Base-by-base conservation (phyloP, 2,797 vertebrate species). In the Apogon hyalosoma region DNA sequence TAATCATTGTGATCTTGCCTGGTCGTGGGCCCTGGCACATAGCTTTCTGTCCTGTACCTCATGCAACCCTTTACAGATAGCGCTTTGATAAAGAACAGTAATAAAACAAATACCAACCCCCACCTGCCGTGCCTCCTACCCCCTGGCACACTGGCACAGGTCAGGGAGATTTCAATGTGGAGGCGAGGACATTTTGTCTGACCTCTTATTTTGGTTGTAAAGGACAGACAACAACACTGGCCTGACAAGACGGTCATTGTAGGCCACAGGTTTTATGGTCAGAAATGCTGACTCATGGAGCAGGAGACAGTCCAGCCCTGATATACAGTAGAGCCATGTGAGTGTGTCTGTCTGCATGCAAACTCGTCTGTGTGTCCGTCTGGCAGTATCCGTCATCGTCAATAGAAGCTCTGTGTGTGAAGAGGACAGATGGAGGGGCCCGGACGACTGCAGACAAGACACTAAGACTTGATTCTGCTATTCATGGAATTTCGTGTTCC, bases 201-300 rank as follows among this genome's bases (percentile, higher is more conserved):
- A 69, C 53, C 51, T 40, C 19, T 14, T 41, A 43, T 39, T 67
- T 48, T 46, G 64, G 42, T 58, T n/a, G 0, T 9, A 14, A 42
- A 12, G 39, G n/a, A n/a, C 16, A 57, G 50, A 68, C 52, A 13
- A 51, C 39, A 15, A 40, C n/a, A 9, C 46, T 58, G 49, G 40
- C 14, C 19, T 15, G 41, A 78, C 71, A 80, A 75, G 77, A 60
- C 1, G 24, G 12, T 28, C 71, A 54, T 79, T 90, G 77, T 80
- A 66, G 78, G 67, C 59, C 77, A 41, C 16, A 45, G 66, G 65
- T 61, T 82, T 82, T 71, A 69, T 58, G 77, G 64, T 82, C 57
- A 82, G 79, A 85, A 75, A 84, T 56, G 87, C 87, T 90, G 84
- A 90, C 63, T 90, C 89, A 89, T 48, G 50, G n/a, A 39, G 58